Evolutionary conservation across 2,888 invertebrate genomes (phyloP), one percentile per base, ranked within the genome.

Genomic region (Atrina japonica): DNA sequence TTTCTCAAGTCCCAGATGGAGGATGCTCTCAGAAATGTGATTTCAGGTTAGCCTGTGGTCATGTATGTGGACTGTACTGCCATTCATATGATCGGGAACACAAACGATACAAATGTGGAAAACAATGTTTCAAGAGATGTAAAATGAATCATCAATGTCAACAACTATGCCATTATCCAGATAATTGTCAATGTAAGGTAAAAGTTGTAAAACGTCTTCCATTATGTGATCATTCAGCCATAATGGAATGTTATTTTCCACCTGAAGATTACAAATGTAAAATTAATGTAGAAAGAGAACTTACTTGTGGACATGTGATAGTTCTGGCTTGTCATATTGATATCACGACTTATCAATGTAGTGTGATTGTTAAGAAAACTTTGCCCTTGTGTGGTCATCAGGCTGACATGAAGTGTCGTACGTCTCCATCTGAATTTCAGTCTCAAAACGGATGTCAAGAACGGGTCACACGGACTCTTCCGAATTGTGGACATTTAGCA

Each of bases 71-170:
- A 7, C 71, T 70, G 52, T 65, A 63, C 43, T 87, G 86, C 65
- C 86, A 86, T 59, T 67, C 79, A 3, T 45, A 53, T 25, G 82
- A 82, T 50, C 55, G 59, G 29, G 89, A 92, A 0, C 94, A 95
- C 82, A 49, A 64, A 0, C 66, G 81, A 16, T 43, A 43, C 9
- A 43, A 7, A 45, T 61, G 61, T 49, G 18, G 7, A 35, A 16
- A 45, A 11, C 2, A 7, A 23, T 69, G 69, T 49, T 21, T 43
- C 14, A 64, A 69, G 27, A n/a, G 2, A 9, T 69, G 69, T 43
- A 29, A 52, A 35, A 53, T 45, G 41, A 52, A 29, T 23, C 69
- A 69, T 52, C 7, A 14, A 14, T 69, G 69, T 52, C 29, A 43
- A n/a, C 47, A 49, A 7, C 21, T 2, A 3, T 69, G 69, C 50